Evolutionary conservation across 2,888 invertebrate genomes (phyloP).

Genomic region (Sthenelais limicola): DNA sequence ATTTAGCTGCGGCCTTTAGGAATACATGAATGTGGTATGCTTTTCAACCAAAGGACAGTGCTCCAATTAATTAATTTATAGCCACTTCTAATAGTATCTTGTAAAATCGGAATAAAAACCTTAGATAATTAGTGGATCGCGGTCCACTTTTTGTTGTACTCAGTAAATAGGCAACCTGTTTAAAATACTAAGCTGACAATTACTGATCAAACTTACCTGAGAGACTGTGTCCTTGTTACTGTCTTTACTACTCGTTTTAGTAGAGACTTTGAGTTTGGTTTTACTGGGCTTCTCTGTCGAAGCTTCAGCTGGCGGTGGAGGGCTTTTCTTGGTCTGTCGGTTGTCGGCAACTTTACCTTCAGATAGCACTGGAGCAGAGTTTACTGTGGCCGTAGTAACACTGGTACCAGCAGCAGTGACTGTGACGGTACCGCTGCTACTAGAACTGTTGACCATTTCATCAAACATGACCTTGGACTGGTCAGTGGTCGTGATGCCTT

Average conservation of each 20-base stretch:
- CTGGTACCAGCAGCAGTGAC: neutral
- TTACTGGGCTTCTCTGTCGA: slow-evolving; percentile 13
- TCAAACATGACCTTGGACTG: slow-evolving; percentile 43
- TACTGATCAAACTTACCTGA: slow-evolving; percentile 10
- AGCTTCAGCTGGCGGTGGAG: neutral
- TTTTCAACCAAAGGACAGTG: neutral
- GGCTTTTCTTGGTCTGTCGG: slow-evolving; percentile 3
- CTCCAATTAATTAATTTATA: too few relatives aligned
- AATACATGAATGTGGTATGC: neutral
- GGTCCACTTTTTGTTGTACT: too few relatives aligned
- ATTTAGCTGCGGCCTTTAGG: too few relatives aligned
- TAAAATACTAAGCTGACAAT: too few relatives aligned
- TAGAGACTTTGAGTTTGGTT: too few relatives aligned
- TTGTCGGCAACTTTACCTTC: neutral
- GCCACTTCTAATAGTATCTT: too few relatives aligned
- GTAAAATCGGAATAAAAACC: too few relatives aligned
- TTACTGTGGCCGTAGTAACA: neutral
- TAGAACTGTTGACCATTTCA: slow-evolving; percentile 31
- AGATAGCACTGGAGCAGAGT: too few relatives aligned
- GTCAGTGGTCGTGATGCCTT: slow-evolving; percentile 31
- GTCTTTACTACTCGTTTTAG: neutral
- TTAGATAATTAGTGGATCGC: too few relatives aligned
- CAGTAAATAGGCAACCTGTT: too few relatives aligned
- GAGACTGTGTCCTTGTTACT: slow-evolving; percentile 8
- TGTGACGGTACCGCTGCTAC: neutral